Evolutionary conservation across 1,140 invertebrate genomes (phyloP), one percentile per base, ranked within the genome.

Genomic region (Drosophila burlai): DNA sequence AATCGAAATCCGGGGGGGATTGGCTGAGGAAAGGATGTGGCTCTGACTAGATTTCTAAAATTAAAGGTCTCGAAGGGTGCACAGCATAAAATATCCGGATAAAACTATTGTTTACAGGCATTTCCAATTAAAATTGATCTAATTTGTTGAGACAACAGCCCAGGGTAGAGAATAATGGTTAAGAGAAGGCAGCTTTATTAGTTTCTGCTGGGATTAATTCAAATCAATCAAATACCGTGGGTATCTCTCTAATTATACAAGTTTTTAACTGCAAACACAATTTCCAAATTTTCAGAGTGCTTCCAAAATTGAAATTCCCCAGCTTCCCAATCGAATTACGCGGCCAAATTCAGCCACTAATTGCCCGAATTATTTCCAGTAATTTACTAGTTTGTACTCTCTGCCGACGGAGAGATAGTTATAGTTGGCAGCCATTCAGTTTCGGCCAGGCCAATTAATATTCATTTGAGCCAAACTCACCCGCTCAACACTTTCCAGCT

Each of bases 391-490:
- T 71, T 69, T 69, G 40, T 68, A 68, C 64, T 55, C 67, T 71
- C 67, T n/a, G 62, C 38, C 45, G 16, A 54, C 47, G 26, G 24
- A 69, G 26, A 71, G 54, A 52, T 52, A 57, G 26, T 31, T 50
- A 3, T 57, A 55, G 63, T 71, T 71, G 67, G 63, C 63, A 24
- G 40, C 67, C 42, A 55, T 57, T 71, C 49, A 45, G 55, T 68
- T 68, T 55, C 40, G 38, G 50, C 50, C 49, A 18, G 31, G 45
- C 71, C 46, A 74, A 74, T 74, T 74, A 74, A 74, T 74, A 74
- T 74, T 74, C 71, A 64, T 75, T 75, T 75, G 72, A 40, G 49
- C 71, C 69, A 55, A 52, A 74, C 72, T 63, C 71, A 74, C 58
- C 57, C 68, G 34, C 52, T 71, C 50, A 52, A 42, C 50, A 50